These are phyloP conservation scores for Anthonomus grandis DNA, from an alignment of 1,140 invertebrate species.

Conservation along the genomic window DNA sequence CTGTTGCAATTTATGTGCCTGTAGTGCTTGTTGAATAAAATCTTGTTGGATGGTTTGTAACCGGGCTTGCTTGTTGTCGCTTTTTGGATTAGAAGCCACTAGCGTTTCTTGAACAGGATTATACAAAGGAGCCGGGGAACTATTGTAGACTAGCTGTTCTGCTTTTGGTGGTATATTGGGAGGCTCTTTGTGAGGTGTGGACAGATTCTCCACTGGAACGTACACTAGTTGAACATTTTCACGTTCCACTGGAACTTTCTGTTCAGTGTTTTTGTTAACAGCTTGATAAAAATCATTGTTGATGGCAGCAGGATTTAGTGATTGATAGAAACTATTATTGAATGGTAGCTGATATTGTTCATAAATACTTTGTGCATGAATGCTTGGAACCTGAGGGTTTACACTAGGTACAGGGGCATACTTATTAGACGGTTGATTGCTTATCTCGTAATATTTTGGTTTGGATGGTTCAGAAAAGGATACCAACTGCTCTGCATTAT, in stretches of 20 bases:
- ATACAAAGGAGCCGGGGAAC: too few relatives aligned
- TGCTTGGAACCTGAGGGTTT: constrained; percentile 20
- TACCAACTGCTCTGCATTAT: background rate
- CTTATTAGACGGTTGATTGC: constrained; percentile 18
- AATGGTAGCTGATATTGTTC: constrained; percentile 27
- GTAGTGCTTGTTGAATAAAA: constrained; percentile 49
- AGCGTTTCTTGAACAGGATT: constrained; percentile 37
- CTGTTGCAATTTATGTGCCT: constrained; percentile 51
- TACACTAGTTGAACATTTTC: constrained; percentile 75
- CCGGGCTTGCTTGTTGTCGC: constrained; percentile 9
- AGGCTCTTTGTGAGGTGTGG: constrained; percentile 1
- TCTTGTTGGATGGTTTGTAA: constrained; percentile 43
- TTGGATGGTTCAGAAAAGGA: constrained; percentile 1
- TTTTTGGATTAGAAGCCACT: constrained; percentile 23
- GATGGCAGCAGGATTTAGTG: constrained; percentile 29
- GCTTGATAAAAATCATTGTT: constrained; percentile 30
- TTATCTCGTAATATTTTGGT: constrained; percentile 7
- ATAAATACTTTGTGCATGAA: constrained; percentile 26
- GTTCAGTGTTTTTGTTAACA: constrained; percentile 5
- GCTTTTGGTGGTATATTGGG: background rate
- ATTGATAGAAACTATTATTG: constrained; percentile 33
- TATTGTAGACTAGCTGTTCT: too few relatives aligned
- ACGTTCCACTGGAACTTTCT: constrained; percentile 37
- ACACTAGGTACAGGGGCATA: constrained; percentile 25
- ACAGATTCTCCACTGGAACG: constrained; percentile 71